Evolutionary conservation across 2,113 vertebrate species (phyloP).

Genomic region (Vidua macroura): DNA sequence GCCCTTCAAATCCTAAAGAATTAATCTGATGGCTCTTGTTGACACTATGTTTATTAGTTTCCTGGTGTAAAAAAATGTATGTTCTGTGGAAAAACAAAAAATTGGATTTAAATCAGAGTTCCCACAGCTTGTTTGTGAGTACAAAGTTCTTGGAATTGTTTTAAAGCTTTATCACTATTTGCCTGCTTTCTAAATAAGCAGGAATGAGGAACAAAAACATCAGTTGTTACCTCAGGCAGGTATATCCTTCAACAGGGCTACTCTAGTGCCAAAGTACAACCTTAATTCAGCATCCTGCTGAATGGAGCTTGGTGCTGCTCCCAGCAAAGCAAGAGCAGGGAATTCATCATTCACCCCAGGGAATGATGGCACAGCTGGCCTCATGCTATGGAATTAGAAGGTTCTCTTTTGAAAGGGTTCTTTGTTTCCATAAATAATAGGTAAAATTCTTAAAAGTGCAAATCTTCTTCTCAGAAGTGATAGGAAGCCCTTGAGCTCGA

Average conservation of each 20-base stretch:
- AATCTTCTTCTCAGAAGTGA: background rate
- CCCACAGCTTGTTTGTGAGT: background rate
- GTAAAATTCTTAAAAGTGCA: background rate
- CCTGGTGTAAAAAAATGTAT: background rate
- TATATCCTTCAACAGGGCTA: background rate
- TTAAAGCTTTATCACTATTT: constrained; percentile 23
- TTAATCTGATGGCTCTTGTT: background rate
- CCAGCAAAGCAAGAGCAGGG: rapidly evolving
- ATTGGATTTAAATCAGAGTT: constrained; percentile 5
- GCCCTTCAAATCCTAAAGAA: background rate
- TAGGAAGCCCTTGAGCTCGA: background rate
- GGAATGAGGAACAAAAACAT: constrained; percentile 44
- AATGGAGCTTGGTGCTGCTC: background rate
- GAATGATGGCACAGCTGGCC: background rate
- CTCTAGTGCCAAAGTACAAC: background rate
- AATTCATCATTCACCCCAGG: background rate
- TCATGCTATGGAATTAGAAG: background rate
- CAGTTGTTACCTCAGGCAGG: background rate
- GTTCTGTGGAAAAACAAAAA: background rate
- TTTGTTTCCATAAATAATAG: constrained; percentile 14
- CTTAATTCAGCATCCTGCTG: background rate
- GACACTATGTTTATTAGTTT: background rate
- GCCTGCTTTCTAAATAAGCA: constrained; percentile 21
- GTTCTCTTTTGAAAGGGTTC: background rate
- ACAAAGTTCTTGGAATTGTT: constrained; percentile 1